phyloP scores from a whole-genome alignment of 2,888 invertebrate genomes.

The Synanthedon formicaeformis region DNA sequence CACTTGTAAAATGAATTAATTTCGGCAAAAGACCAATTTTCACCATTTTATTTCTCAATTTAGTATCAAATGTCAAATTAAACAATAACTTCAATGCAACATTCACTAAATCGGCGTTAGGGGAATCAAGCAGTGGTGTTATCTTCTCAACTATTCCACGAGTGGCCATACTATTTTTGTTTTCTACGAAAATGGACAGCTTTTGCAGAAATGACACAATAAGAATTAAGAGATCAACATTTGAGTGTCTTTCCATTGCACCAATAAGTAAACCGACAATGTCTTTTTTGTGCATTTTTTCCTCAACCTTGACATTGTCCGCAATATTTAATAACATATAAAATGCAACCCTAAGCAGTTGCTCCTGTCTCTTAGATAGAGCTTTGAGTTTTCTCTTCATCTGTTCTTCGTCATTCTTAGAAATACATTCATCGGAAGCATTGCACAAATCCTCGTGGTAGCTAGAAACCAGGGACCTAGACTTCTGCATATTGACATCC shows the following conservation, averaged over 20 bases:
- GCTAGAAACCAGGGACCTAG: conserved; percentile 74
- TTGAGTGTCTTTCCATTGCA: conserved; percentile 86
- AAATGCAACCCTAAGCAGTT: conserved; percentile 89
- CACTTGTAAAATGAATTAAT: conserved; percentile 88
- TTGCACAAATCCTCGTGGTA: conserved; percentile 75
- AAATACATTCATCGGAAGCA: conserved; percentile 55
- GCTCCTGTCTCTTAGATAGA: conserved; percentile 93
- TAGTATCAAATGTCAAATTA: conserved; percentile 95
- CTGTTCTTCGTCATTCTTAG: conserved; percentile 80
- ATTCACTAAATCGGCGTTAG: conserved; percentile 79
- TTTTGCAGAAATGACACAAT: conserved; percentile 96
- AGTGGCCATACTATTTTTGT: conserved; percentile 91
- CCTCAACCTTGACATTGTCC: conserved; percentile 94
- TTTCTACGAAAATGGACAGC: conserved; percentile 92
- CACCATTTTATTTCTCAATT: conserved; percentile 89
- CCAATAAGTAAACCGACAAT: conserved; percentile 89
- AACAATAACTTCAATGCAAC: conserved; percentile 89
- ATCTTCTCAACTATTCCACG: conserved; percentile 86
- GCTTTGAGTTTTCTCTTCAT: conserved; percentile 81
- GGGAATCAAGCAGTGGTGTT: conserved; percentile 79
- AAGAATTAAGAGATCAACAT: conserved; percentile 88
- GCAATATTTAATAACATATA: conserved; percentile 95
- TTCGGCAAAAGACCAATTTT: conserved; percentile 89
- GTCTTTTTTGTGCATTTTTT: conserved; percentile 96
- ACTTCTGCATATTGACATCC: conserved; percentile 67